Base-by-base conservation (phyloP, 2,113 vertebrate species). In the Benthochromis sp. region DNA sequence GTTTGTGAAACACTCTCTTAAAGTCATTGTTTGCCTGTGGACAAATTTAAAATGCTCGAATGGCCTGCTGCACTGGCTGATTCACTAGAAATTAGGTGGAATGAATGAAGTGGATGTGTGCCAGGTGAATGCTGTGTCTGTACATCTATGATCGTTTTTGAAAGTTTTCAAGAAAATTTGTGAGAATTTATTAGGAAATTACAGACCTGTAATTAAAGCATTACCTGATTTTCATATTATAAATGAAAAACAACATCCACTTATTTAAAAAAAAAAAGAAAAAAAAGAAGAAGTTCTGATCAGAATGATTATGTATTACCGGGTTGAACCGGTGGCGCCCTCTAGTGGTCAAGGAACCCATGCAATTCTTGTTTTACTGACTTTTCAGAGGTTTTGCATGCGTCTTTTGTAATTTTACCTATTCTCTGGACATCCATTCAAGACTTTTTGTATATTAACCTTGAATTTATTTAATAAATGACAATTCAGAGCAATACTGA, bases 401-500 rank as follows among this genome's bases (percentile, higher is more conserved):
- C 81, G n/a, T 84, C 36, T 89, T 90, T 91, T 87, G 71, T 91
- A 89, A 86, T 53, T 82, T 47, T 52, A 76, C 27, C 38, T 81
- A 55, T 21, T 76, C 27, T 55, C 55, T 82, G 55, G 36, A 61
- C 31, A 84, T 87, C 76, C 54, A 89, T 8, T 19, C 9, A 27
- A 34, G 17, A n/a, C 19, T 61, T 90, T 93, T 92, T 76, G 24
- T 47, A 88, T 66, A 84, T 89, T 81, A 55, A 43, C 88, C 59
- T 31, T 88, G n/a, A 40, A 9, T 84, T 88, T 92, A 83, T 92
- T 83, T 81, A 92, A 95, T 92, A 89, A 87, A 93, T 40, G 40
- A 61, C 43, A 84, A 45, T 84, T 82, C n/a, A 52, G 29, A 86
- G 5, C 83, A 84, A 84, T 36, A 40, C 1, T 66, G 19, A 53